phyloP scores from a whole-genome alignment of 2,797 vertebrate genomes.

The Aquila chrysaetos region DNA sequence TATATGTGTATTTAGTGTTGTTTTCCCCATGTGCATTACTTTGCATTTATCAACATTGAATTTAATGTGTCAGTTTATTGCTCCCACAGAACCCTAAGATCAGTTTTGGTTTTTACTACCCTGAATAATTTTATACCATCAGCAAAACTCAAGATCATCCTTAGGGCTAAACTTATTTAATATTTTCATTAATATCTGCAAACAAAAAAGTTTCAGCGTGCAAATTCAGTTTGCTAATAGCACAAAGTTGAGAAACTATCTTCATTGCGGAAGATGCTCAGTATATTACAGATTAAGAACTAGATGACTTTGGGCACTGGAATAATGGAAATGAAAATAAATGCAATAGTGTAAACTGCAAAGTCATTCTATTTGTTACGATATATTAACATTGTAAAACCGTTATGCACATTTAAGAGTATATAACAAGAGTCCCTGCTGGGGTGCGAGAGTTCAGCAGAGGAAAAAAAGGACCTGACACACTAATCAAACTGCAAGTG shows the following conservation, averaged over 20 bases:
- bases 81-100: constrained; percentile 40
- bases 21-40: constrained; percentile 51
- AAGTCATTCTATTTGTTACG: background rate
- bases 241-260: background rate
- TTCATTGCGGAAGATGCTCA: background rate
- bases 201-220: background rate
- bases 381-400: background rate
- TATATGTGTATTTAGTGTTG: constrained; percentile 60
- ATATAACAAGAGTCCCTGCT: background rate
- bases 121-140: constrained; percentile 30
- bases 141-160: constrained; percentile 14
- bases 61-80: constrained; percentile 49
- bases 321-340: constrained; percentile 27
- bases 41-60: constrained; percentile 49
- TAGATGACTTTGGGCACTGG: background rate
- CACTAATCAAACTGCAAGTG: background rate
- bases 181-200: constrained; percentile 43
- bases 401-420: background rate
- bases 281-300: background rate
- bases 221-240: constrained; percentile 17
- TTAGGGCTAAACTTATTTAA: constrained; percentile 40
- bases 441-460: background rate
- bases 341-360: background rate
- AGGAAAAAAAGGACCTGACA: background rate
- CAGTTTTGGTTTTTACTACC: constrained; percentile 15